A percentile compares a stretch with the other conserved stretches of the same genome.
Conservation (phyloP, 2,888 invertebrate species). For the Anoplius nigerrimus region DNA sequence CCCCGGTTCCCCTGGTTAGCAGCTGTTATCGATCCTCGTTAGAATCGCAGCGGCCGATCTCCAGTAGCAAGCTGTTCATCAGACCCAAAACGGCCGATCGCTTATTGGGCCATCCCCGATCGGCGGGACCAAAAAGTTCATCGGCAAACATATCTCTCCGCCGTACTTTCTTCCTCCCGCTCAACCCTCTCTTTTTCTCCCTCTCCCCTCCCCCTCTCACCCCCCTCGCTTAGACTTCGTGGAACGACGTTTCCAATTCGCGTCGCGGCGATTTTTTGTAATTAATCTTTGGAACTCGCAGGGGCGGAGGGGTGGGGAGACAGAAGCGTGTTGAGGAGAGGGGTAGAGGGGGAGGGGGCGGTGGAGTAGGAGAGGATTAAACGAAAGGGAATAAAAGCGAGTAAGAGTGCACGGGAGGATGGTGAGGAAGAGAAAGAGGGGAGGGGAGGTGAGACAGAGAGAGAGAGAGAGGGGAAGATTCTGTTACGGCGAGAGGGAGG, state of each 20-base stretch:
- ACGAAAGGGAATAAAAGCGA: constrained; percentile 7
- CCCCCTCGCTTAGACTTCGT: constrained; percentile 45
- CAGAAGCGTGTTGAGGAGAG: background rate
- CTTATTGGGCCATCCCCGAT: constrained; percentile 18
- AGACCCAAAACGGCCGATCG: constrained; percentile 17
- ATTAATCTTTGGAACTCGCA: constrained; percentile 64
- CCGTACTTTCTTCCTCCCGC: background rate
- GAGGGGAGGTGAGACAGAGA: constrained; percentile 12
- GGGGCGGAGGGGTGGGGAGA: constrained; percentile 59
- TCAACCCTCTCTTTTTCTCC: constrained; percentile 1
- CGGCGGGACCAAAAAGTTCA: constrained; percentile 12
- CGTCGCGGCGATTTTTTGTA: constrained; percentile 68
- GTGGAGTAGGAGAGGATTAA: background rate
- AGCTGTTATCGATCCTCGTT: constrained; percentile 5
- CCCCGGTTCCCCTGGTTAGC: background rate
- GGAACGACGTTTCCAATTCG: constrained; percentile 67
- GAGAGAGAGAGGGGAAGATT: constrained; percentile 28
- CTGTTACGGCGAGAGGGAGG: constrained; percentile 26
- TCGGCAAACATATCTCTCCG: constrained; percentile 5
- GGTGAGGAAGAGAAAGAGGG: background rate
- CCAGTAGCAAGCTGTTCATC: constrained; percentile 7
- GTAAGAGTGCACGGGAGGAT: background rate
- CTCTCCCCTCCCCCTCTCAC: constrained; percentile 22
- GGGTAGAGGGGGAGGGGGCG: background rate
- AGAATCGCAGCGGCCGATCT: constrained; percentile 1